Evolutionary conservation across 2,888 invertebrate species (phyloP).

Genomic region (Crossocerus cetratus): DNA sequence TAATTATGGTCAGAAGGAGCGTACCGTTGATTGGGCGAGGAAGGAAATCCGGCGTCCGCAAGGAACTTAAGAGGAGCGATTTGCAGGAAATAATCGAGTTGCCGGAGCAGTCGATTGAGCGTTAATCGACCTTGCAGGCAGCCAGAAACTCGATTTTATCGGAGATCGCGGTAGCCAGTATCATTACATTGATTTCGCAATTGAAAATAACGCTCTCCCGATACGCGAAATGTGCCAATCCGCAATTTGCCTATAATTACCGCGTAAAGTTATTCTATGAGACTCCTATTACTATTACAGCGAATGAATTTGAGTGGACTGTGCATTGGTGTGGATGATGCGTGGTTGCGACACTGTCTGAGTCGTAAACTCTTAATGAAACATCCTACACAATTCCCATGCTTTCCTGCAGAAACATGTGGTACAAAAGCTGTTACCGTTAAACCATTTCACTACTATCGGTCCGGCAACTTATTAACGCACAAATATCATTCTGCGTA

Average conservation of each 20-base stretch:
- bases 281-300: too few species aligned
- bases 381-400: too few species aligned
- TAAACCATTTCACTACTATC: too few species aligned
- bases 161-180: slow-evolving; percentile 27
- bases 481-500: too few species aligned
- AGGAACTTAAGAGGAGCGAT: slow-evolving; percentile 60
- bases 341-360: too few species aligned
- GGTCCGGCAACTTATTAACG: too few species aligned
- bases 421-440: too few species aligned
- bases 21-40: slow-evolving; percentile 24
- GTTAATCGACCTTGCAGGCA: slow-evolving; percentile 62
- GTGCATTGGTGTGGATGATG: too few species aligned
- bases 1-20: slow-evolving; percentile 35
- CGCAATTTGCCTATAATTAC: not conserved
- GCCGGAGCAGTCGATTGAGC: slow-evolving; percentile 59
- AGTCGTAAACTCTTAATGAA: too few species aligned
- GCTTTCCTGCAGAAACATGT: too few species aligned
- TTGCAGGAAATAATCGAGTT: slow-evolving; percentile 67
- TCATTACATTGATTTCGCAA: slow-evolving; percentile 28
- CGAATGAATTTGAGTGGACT: too few species aligned
- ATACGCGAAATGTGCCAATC: slow-evolving; percentile 20
- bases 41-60: slow-evolving; percentile 41
- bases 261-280: too few species aligned
- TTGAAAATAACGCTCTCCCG: slow-evolving; percentile 37
- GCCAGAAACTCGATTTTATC: slow-evolving; percentile 66